Percentiles rank a stretch among this genome's conserved stretches.
phyloP scores from a whole-genome alignment of 2,797 vertebrate genomes.

The Protosalanx chinensis region DNA sequence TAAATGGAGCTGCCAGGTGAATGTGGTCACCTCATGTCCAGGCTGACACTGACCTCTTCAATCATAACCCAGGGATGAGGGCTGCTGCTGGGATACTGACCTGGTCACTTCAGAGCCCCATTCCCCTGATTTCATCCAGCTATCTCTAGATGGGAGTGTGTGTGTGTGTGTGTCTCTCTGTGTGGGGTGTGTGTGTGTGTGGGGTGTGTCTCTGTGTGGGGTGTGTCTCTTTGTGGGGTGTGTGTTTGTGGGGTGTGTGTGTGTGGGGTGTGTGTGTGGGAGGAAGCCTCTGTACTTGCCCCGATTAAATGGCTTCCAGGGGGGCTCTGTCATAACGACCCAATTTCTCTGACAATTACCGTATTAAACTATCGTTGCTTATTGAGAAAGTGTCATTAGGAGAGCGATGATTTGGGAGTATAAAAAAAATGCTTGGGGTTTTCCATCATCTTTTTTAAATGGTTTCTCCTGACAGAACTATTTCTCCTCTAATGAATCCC shows the following conservation, averaged over 20 bases:
- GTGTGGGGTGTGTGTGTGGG: no score
- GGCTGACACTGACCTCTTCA: constrained; percentile 61
- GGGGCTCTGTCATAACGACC: constrained; percentile 76
- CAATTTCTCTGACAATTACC: constrained; percentile 87
- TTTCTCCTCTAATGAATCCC: constrained; percentile 74
- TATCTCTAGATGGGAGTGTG: constrained; percentile 68
- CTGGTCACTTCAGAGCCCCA: constrained; percentile 24
- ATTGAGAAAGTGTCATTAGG: constrained; percentile 80
- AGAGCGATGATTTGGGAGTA: constrained; percentile 62
- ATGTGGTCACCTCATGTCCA: constrained; percentile 62
- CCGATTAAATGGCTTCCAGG: constrained; percentile 78
- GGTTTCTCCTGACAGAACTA: constrained; percentile 71
- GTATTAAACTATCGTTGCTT: constrained; percentile 94
- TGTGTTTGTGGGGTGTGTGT: constrained; percentile 29
- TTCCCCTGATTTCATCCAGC: constrained; percentile 67
- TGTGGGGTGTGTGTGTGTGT: not conserved
- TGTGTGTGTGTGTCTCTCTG: constrained; percentile 28
- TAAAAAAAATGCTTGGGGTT: constrained; percentile 51
- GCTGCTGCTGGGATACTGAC: not conserved
- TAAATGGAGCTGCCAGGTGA: constrained; percentile 47
- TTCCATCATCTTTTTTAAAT: constrained; percentile 79
- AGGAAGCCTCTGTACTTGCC: constrained; percentile 58
- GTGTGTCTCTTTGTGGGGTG: not conserved
- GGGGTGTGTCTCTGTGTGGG: no score
- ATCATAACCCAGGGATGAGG: constrained; percentile 42